Evolutionary conservation across 2,888 invertebrate genomes (phyloP), one percentile per base, ranked within the genome.

Genomic region (Protodeltote pygarga): DNA sequence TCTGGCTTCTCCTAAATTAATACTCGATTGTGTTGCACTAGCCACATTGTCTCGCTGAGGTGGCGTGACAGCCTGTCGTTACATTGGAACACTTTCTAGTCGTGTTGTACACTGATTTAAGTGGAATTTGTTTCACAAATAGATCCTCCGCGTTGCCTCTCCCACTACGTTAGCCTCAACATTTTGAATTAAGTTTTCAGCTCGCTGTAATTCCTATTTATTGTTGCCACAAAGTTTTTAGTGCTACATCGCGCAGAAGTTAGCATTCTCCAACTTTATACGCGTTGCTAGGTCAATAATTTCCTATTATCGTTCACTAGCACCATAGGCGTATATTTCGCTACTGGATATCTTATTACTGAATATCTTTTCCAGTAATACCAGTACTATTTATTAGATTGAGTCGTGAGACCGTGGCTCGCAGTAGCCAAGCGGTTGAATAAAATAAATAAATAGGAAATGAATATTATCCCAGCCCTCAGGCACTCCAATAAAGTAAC

Each of bases 341-440:
- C 85, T 81, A 84, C 85, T 79, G 81, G 79, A 77, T 87, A 87
- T 85, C 85, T 85, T 87, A 86, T 86, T 88, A 83, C 84, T 81
- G 81, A 80, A 85, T 85, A 87, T 85, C 76, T 83, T 72, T 71
- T 71, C 74, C 68, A 73, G 83, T 82, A 83, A 85, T 86, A 84
- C 82, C 75, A 74, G 77, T 71, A 71, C 83, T 88, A 90, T 90
- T 90, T 90, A 89, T 90, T 89, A 81, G 89, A 91, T 91, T 89
- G 89, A 90, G 87, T 87, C 92, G 91, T 90, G 91, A 85, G 89
- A 85, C 76, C 80, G 73, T 59, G 73, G 72, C 65, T 77, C 75
- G 75, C 87, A 76, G 88, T 83, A 87, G 86, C 85, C 63, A 62
- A 60, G 58, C 66, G 65, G 65, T 63, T 71, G 75, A 78, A 80